Conservation (phyloP, 2,113 vertebrate genomes). For the Ceratotherium simum region DNA sequence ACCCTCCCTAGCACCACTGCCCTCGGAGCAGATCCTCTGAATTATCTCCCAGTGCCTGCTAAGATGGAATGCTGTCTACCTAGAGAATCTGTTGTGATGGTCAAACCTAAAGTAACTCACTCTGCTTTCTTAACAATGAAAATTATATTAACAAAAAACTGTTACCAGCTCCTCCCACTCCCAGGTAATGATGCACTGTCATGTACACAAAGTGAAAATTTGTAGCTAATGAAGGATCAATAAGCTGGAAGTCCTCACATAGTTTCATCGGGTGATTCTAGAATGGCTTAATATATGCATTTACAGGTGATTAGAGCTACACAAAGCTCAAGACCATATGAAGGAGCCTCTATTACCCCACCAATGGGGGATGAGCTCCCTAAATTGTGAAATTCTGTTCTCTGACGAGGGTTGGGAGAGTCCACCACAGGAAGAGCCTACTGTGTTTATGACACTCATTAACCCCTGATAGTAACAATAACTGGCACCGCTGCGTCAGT, state of each 20-base stretch:
- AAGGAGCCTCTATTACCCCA: background rate
- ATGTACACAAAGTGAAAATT: background rate
- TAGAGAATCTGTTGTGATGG: background rate
- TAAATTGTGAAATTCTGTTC: background rate
- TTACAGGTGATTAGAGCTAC: background rate
- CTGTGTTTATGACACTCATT: background rate
- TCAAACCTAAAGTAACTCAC: background rate
- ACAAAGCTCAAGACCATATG: background rate
- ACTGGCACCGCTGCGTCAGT: background rate
- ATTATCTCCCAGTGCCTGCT: background rate
- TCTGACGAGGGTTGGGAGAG: background rate
- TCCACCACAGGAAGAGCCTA: background rate
- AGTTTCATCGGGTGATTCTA: background rate
- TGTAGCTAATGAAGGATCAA: background rate
- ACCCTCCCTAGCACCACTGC: background rate
- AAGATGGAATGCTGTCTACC: background rate
- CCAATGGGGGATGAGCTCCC: background rate
- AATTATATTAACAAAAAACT: background rate
- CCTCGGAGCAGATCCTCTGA: background rate
- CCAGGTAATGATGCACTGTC: background rate
- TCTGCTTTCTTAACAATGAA: constrained; percentile 1
- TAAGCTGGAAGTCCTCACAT: background rate
- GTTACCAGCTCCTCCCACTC: background rate
- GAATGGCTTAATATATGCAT: background rate
- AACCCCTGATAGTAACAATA: background rate